Conservation (phyloP, 1,140 invertebrate species). For the Mylabris phalerata region DNA sequence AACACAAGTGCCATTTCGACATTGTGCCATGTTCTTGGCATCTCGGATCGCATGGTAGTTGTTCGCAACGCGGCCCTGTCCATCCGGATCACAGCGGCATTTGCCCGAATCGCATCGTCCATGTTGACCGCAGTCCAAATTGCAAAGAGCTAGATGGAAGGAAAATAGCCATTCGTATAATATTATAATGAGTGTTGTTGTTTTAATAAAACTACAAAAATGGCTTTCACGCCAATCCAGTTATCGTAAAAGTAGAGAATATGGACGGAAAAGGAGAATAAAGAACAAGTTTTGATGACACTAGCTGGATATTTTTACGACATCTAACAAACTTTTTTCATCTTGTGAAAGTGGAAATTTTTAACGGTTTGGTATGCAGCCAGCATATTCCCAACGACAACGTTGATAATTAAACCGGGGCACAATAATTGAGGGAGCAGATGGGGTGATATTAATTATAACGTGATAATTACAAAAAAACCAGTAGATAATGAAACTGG, state of each 20-base stretch:
- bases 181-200: too few relatives aligned
- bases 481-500: neutral
- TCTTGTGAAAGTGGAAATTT: neutral
- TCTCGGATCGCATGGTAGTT: slow-evolving; percentile 79
- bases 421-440: neutral
- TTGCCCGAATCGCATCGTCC: slow-evolving; percentile 83
- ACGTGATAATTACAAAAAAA: neutral
- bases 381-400: neutral
- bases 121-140: slow-evolving; percentile 83
- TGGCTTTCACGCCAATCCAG: too few relatives aligned
- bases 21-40: slow-evolving; percentile 93
- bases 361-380: neutral
- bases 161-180: too few relatives aligned
- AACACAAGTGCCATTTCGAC: slow-evolving; percentile 94
- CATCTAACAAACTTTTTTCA: slow-evolving; percentile 8
- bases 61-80: slow-evolving; percentile 86
- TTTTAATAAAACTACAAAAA: slow-evolving; percentile 2
- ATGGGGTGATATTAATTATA: neutral
- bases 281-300: neutral
- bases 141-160: slow-evolving; percentile 67
- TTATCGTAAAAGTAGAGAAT: too few relatives aligned
- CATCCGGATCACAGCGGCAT: slow-evolving; percentile 88
- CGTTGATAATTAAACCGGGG: too few relatives aligned
- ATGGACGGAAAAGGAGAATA: neutral
- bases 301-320: slow-evolving; percentile 5